Conservation (phyloP, 2,888 invertebrate species). For the Junonia oenone region DNA sequence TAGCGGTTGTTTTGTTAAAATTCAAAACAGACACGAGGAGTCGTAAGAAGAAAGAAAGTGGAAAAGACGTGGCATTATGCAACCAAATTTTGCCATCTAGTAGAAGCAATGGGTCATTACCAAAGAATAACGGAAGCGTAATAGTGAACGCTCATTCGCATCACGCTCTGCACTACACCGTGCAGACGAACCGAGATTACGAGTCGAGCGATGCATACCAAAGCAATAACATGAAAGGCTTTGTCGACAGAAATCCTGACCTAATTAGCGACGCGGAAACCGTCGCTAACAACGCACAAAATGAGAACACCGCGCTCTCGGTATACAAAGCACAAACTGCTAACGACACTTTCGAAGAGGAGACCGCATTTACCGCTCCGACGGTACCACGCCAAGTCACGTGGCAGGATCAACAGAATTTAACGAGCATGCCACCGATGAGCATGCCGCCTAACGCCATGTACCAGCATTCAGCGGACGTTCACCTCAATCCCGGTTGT, state of each 20-base stretch:
- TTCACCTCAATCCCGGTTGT: slow-evolving; percentile 86
- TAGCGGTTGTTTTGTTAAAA: slow-evolving; percentile 82
- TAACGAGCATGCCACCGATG: slow-evolving; percentile 45
- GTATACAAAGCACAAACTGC: slow-evolving; percentile 66
- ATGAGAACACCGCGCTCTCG: slow-evolving; percentile 66
- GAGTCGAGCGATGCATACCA: slow-evolving; percentile 76
- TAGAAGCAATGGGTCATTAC: slow-evolving; percentile 68
- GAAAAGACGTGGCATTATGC: slow-evolving; percentile 81
- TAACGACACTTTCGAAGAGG: slow-evolving; percentile 64
- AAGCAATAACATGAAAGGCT: slow-evolving; percentile 71
- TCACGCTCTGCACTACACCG: slow-evolving; percentile 75
- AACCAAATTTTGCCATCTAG: slow-evolving; percentile 73
- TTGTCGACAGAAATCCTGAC: slow-evolving; percentile 87
- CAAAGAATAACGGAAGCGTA: slow-evolving; percentile 78
- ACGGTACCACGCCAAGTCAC: slow-evolving; percentile 75
- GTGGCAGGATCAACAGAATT: slow-evolving; percentile 74
- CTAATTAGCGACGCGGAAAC: slow-evolving; percentile 88
- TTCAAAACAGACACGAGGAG: slow-evolving; percentile 72
- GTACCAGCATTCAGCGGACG: slow-evolving; percentile 85
- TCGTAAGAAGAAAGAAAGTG: slow-evolving; percentile 78
- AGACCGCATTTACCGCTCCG: slow-evolving; percentile 61
- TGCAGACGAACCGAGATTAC: slow-evolving; percentile 75
- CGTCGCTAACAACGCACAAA: slow-evolving; percentile 69
- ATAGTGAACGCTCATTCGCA: slow-evolving; percentile 79
- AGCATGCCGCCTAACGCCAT: slow-evolving; percentile 77